Conservation (phyloP, 2,113 vertebrate species). For the Micronycteris hirsuta region DNA sequence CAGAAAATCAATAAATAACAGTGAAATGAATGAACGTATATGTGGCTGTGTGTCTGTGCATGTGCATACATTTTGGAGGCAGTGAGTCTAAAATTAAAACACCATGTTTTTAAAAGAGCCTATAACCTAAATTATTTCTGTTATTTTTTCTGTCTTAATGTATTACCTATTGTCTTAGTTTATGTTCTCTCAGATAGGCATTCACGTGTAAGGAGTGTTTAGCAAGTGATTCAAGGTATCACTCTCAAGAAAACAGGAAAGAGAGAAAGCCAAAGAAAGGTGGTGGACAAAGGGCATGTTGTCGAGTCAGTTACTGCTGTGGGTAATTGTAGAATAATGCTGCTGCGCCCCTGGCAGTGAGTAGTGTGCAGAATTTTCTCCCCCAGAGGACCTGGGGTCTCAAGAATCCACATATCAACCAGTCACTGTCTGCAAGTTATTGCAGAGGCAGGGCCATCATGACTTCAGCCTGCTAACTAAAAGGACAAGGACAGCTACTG, state of each 20-base stretch:
- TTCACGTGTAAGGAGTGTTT: not conserved
- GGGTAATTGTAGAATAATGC: not conserved
- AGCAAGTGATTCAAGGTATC: not conserved
- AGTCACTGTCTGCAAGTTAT: not conserved
- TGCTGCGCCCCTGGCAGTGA: not conserved
- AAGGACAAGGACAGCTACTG: not conserved
- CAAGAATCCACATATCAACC: not conserved
- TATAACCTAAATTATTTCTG: not conserved
- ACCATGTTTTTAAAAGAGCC: not conserved
- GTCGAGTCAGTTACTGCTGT: not conserved
- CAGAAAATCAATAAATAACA: not conserved
- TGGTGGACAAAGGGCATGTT: not conserved
- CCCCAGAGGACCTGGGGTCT: not conserved
- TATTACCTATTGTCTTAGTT: not conserved
- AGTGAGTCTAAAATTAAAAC: not conserved
- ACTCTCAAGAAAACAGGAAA: not conserved
- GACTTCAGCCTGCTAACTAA: not conserved
- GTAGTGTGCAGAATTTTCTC: not conserved
- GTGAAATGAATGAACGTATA: not conserved
- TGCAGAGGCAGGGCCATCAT: not conserved
- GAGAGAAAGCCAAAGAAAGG: not conserved
- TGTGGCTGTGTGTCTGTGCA: not conserved
- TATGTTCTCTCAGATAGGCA: not conserved
- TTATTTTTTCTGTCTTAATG: not conserved
- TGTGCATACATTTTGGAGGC: not conserved